A percentile compares a stretch with the other conserved stretches of the same genome.
These are phyloP conservation scores for Pinna nobilis DNA, from an alignment of 1,140 invertebrate genomes.

Conservation along the genomic window DNA sequence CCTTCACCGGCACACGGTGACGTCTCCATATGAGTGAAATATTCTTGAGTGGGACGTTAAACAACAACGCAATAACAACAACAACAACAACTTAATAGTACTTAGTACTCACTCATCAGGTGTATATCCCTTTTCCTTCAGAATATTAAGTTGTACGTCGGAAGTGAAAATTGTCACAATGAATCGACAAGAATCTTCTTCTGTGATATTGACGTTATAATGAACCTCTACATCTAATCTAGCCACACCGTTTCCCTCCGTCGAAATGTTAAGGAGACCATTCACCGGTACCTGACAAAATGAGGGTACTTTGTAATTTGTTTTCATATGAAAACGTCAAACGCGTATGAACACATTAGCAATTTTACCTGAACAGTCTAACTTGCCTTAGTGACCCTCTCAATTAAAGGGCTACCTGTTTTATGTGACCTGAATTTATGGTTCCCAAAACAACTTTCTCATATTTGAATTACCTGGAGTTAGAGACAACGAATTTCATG, in stretches of 20 bases:
- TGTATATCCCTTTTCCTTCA: slow-evolving; percentile 5
- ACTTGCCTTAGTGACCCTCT: no score
- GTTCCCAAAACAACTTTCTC: no score
- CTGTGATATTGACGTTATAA: slow-evolving; percentile 67
- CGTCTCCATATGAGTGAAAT: no score
- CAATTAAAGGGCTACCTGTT: no score
- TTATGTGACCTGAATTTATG: no score
- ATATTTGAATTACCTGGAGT: no score
- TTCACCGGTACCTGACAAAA: slow-evolving; percentile 57
- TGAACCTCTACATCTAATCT: slow-evolving; percentile 67
- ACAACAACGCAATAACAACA: no score
- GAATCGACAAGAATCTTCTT: slow-evolving; percentile 63
- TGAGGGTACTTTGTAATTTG: no score
- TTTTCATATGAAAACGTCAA: neutral
- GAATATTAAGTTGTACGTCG: slow-evolving; percentile 16
- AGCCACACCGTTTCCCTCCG: slow-evolving; percentile 71
- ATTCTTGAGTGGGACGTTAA: no score
- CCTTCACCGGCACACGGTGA: no score
- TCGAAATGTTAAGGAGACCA: slow-evolving; percentile 64
- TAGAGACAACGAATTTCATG: no score
- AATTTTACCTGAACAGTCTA: neutral
- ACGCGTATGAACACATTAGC: neutral
- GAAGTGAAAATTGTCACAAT: slow-evolving; percentile 45
- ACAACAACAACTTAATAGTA: neutral
- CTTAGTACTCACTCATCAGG: slow-evolving; percentile 1